phyloP scores from a whole-genome alignment of 2,797 vertebrate species.

The Menidia menidia region DNA sequence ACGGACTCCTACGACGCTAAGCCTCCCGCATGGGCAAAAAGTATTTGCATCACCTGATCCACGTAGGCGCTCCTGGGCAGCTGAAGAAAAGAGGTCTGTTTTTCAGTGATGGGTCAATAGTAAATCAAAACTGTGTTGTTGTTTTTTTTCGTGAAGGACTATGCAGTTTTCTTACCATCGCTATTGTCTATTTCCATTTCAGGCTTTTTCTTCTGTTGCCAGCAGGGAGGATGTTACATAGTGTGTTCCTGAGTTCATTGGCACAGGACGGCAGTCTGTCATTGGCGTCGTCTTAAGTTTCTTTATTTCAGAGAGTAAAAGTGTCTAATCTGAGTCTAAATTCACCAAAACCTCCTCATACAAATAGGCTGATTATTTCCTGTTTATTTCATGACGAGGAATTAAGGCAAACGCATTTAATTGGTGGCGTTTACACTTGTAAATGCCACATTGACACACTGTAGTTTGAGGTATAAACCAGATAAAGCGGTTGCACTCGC shows the following conservation, averaged over 20 bases:
- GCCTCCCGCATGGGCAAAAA: constrained; percentile 87
- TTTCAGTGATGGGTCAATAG: neutral
- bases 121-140: neutral
- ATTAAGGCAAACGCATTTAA: neutral
- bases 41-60: constrained; percentile 90
- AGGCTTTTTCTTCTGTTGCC: constrained; percentile 25
- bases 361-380: neutral
- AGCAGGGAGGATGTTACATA: constrained; percentile 10
- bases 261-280: neutral
- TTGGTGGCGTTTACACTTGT: no score
- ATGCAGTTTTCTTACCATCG: neutral
- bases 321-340: neutral
- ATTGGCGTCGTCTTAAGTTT: neutral
- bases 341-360: neutral
- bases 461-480: neutral
- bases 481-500: neutral
- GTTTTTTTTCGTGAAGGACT: neutral
- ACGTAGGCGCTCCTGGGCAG: constrained; percentile 76
- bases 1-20: constrained; percentile 78
- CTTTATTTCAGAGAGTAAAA: neutral
- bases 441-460: neutral
- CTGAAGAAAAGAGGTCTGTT: constrained; percentile 30
- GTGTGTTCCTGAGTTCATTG: constrained; percentile 41
- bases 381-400: neutral
- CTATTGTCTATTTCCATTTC: constrained; percentile 13